These are phyloP conservation scores for Neopelma chrysocephalum DNA, from an alignment of 2,797 vertebrate genomes.

Conservation along the genomic window DNA sequence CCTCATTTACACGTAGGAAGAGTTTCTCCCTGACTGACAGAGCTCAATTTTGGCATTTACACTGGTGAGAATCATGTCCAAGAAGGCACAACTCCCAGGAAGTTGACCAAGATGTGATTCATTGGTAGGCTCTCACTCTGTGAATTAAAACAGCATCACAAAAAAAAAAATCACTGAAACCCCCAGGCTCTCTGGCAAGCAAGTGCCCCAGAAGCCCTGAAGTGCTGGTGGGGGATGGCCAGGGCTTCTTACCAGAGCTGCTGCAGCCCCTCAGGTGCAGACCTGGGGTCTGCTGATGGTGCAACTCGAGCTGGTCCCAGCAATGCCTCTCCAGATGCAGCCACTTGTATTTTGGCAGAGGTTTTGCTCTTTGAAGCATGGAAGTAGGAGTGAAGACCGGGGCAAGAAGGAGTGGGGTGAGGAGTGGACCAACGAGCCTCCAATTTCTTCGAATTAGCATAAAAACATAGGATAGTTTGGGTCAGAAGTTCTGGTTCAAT, in stretches of 20 bases:
- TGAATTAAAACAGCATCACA: not conserved
- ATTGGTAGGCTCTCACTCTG: not conserved
- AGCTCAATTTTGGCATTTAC: not conserved
- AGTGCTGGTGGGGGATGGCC: not conserved
- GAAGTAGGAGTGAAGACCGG: not conserved
- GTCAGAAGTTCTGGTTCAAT: not conserved
- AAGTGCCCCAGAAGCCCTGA: not conserved
- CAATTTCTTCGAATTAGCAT: not conserved
- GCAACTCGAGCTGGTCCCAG: not conserved
- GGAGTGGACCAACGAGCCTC: not conserved
- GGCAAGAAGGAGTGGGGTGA: not conserved
- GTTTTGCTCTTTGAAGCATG: not conserved
- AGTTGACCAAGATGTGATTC: not conserved
- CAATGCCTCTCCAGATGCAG: not conserved
- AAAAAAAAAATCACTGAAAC: not conserved
- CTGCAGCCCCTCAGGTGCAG: not conserved
- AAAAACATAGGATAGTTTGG: not conserved
- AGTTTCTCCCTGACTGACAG: not conserved
- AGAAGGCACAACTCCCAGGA: not conserved
- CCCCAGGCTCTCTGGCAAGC: not conserved
- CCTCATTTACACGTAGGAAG: rapidly evolving
- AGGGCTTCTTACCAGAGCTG: not conserved
- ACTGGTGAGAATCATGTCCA: not conserved
- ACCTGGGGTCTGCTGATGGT: not conserved
- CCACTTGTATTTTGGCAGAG: not conserved